Conservation (phyloP, 1,140 invertebrate genomes). For the Drosophila trapezifrons region DNA sequence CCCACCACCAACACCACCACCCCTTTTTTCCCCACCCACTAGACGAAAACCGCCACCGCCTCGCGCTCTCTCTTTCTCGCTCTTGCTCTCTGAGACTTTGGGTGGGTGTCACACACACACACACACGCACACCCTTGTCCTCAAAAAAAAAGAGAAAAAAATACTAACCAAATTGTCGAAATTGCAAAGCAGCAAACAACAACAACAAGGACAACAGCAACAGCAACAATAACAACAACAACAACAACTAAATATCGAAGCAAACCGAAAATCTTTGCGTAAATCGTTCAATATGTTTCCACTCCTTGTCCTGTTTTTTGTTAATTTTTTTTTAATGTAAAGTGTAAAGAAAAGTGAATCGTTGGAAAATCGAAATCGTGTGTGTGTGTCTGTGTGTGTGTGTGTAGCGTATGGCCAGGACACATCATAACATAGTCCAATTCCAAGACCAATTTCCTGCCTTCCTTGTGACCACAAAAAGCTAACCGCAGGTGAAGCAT, state of each 20-base stretch:
- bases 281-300: constrained; percentile 13
- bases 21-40: constrained; percentile 2
- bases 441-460: too few relatives aligned
- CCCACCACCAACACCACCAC: not conserved
- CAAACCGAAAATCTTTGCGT: not conserved
- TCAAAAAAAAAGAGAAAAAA: constrained; percentile 23
- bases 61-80: constrained; percentile 1
- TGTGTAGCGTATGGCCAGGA: constrained; percentile 27
- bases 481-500: constrained; percentile 14
- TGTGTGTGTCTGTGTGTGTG: not conserved
- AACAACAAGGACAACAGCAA: constrained; percentile 24
- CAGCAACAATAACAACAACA: not conserved
- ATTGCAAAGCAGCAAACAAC: constrained; percentile 29
- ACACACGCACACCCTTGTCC: constrained; percentile 42
- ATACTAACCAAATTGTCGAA: constrained; percentile 32
- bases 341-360: constrained; percentile 2
- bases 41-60: constrained; percentile 37
- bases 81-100: constrained; percentile 11
- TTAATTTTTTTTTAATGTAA: constrained; percentile 7
- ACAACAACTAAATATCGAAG: not conserved
- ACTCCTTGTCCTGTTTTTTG: not conserved
- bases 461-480: constrained; percentile 17
- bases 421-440: constrained; percentile 11
- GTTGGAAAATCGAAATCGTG: constrained; percentile 1
- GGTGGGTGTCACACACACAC: constrained; percentile 36